phyloP scores from a whole-genome alignment of 2,888 invertebrate species.

The Drosophila neonasuta region DNA sequence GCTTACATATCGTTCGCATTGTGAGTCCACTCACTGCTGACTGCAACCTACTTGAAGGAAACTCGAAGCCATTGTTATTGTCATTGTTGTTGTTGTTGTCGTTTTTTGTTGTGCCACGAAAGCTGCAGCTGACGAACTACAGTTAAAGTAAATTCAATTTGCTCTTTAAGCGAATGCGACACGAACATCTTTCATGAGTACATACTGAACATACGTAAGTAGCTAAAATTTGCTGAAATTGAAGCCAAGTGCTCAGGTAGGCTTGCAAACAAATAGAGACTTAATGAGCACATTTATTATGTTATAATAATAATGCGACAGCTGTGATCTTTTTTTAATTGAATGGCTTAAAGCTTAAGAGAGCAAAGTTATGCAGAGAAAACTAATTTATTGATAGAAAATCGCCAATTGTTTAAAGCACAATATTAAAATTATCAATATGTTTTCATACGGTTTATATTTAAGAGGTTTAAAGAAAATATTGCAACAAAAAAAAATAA shows the following conservation, averaged over 20 bases:
- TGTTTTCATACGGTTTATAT: too few relatives aligned
- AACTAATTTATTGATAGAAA: too few relatives aligned
- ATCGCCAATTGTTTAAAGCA: too few relatives aligned
- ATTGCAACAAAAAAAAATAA: too few relatives aligned
- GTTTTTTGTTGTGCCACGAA: constrained; percentile 3
- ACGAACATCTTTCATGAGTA: neutral
- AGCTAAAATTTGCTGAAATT: neutral
- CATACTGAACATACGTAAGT: too few relatives aligned
- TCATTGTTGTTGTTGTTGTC: neutral
- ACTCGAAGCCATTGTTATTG: constrained; percentile 15
- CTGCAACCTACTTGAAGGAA: constrained; percentile 6
- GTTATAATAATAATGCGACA: too few relatives aligned
- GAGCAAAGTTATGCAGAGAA: too few relatives aligned
- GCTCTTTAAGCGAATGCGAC: neutral
- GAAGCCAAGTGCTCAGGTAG: neutral
- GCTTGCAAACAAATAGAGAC: neutral
- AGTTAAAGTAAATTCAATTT: neutral
- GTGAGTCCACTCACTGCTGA: neutral
- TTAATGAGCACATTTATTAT: neutral
- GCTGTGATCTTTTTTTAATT: too few relatives aligned
- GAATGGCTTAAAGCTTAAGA: too few relatives aligned
- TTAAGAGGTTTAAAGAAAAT: too few relatives aligned
- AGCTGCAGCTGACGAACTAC: neutral
- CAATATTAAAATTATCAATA: too few relatives aligned
- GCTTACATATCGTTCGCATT: constrained; percentile 7